phyloP scores from a whole-genome alignment of 2,797 vertebrate genomes.

The Pithecia hirsuta region DNA sequence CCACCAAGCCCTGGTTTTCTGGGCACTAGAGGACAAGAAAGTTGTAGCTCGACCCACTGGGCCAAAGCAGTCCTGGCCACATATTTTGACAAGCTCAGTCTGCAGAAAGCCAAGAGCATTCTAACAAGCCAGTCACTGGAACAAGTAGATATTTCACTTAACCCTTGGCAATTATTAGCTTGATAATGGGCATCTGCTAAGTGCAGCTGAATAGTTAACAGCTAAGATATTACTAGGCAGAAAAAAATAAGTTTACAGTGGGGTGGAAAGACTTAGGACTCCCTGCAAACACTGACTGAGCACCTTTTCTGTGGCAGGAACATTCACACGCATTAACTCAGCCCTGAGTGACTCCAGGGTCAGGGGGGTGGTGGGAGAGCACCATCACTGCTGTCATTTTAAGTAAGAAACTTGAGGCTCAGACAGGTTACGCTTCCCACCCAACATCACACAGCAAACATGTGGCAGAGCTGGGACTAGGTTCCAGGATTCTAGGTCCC shows the following conservation, averaged over 20 bases:
- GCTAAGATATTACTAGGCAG: background rate
- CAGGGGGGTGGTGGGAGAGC: accelerated
- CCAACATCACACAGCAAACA: background rate
- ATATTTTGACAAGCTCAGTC: background rate
- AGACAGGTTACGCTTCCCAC: background rate
- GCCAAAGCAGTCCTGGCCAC: background rate
- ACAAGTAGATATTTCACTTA: conserved; percentile 3
- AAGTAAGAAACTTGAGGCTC: background rate
- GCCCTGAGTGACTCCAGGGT: no score
- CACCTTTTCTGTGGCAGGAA: no score
- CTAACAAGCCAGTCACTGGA: accelerated
- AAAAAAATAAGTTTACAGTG: background rate
- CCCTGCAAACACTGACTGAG: accelerated
- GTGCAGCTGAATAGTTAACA: background rate
- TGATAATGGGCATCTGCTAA: background rate
- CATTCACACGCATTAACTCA: accelerated
- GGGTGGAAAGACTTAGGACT: accelerated
- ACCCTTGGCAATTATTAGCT: conserved; percentile 64
- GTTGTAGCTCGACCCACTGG: accelerated
- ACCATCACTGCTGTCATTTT: accelerated
- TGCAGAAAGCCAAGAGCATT: background rate
- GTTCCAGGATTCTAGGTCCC: background rate
- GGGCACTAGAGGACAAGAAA: background rate
- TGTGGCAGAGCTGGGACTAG: background rate
- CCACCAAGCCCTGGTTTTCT: background rate